phyloP scores from a whole-genome alignment of 2,888 invertebrate species.

The Lathronympha strigana region DNA sequence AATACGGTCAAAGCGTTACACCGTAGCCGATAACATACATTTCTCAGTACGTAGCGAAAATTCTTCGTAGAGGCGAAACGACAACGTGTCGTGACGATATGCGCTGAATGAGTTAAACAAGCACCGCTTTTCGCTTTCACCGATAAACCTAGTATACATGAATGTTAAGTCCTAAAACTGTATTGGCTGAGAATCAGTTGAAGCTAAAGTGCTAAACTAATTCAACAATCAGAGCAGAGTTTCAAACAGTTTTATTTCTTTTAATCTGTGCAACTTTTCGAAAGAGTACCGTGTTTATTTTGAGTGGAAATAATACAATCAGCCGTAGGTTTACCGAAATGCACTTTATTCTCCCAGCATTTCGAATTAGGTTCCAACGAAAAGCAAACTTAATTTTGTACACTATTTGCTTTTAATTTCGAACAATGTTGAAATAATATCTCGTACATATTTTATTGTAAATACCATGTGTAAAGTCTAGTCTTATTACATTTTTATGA shows the following conservation, averaged over 20 bases:
- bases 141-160: too few relatives aligned
- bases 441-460: not conserved
- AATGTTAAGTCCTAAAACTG: too few relatives aligned
- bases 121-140: too few relatives aligned
- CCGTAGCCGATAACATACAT: too few relatives aligned
- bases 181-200: too few relatives aligned
- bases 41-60: too few relatives aligned
- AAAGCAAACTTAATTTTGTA: slow-evolving; percentile 23
- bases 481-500: too few relatives aligned
- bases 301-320: not conserved
- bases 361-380: slow-evolving; percentile 4
- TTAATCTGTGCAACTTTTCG: not conserved
- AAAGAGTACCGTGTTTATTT: not conserved
- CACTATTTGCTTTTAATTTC: slow-evolving; percentile 27
- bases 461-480: not conserved
- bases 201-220: not conserved
- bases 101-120: too few relatives aligned
- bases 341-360: not conserved
- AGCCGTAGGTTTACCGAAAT: not conserved
- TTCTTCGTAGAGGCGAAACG: too few relatives aligned
- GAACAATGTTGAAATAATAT: not conserved
- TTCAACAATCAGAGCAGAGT: not conserved
- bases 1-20: too few relatives aligned
- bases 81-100: too few relatives aligned
- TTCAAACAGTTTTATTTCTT: not conserved